A percentile compares a stretch with the other conserved stretches of the same genome.
Conservation (phyloP, 2,888 invertebrate genomes). For the Branchipolynoe longqiensis region DNA sequence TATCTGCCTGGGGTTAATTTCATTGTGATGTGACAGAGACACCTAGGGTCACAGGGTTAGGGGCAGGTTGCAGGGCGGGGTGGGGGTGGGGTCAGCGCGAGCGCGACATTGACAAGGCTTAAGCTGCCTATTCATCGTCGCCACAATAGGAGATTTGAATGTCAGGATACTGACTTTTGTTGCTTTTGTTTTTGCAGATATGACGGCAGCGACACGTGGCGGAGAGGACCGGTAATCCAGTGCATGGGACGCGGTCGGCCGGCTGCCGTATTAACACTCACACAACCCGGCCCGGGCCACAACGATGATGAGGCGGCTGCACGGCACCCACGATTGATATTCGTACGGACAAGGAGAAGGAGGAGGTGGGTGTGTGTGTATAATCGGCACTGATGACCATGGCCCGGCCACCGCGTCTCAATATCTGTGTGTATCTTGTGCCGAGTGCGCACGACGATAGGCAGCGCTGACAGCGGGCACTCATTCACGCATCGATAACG, state of each 20-base stretch:
- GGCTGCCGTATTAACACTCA: not conserved
- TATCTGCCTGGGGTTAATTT: slow-evolving; percentile 18
- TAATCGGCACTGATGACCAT: slow-evolving; percentile 37
- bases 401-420: slow-evolving; percentile 27
- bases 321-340: slow-evolving; percentile 16
- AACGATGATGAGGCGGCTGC: no score
- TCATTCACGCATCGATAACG: slow-evolving; percentile 51
- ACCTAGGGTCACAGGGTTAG: no score
- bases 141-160: slow-evolving; percentile 4
- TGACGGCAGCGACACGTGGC: slow-evolving; percentile 33
- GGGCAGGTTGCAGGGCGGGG: no score
- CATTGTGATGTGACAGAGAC: not conserved
- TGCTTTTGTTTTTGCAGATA: slow-evolving; percentile 8
- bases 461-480: slow-evolving; percentile 29
- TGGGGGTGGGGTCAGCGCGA: not conserved
- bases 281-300: not conserved
- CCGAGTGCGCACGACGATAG: slow-evolving; percentile 9
- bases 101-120: slow-evolving; percentile 26
- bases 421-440: slow-evolving; percentile 35
- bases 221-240: not conserved
- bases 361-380: slow-evolving; percentile 28
- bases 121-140: not conserved
- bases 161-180: not conserved
- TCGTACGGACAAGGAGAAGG: no score
- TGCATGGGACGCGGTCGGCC: not conserved